phyloP scores from a whole-genome alignment of 2,888 invertebrate genomes.

The Euplagia quadripunctaria region DNA sequence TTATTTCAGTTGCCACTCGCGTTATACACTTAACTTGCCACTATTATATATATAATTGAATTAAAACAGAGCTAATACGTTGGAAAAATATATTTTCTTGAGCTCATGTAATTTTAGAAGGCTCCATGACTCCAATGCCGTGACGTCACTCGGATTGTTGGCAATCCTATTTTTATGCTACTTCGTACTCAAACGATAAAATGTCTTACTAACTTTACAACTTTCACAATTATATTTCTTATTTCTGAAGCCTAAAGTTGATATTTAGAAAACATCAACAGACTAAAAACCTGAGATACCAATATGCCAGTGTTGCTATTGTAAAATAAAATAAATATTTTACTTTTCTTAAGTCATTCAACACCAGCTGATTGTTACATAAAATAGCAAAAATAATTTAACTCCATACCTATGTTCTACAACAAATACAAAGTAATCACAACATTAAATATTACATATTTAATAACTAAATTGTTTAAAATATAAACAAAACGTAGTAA shows the following conservation, averaged over 20 bases:
- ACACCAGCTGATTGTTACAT: slow-evolving; percentile 51
- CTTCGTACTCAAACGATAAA: slow-evolving; percentile 78
- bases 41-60: slow-evolving; percentile 65
- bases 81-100: slow-evolving; percentile 75
- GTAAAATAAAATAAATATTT: slow-evolving; percentile 45
- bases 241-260: slow-evolving; percentile 60
- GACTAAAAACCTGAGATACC: slow-evolving; percentile 64
- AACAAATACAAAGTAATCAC: background rate
- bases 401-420: background rate
- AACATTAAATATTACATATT: background rate
- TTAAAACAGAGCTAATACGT: slow-evolving; percentile 71
- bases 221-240: slow-evolving; percentile 68
- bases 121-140: slow-evolving; percentile 77
- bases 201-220: slow-evolving; percentile 66
- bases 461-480: background rate
- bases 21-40: slow-evolving; percentile 70
- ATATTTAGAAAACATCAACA: slow-evolving; percentile 57
- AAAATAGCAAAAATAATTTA: background rate
- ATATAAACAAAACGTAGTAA: background rate
- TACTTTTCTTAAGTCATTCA: slow-evolving; percentile 31
- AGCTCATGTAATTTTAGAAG: slow-evolving; percentile 85
- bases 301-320: slow-evolving; percentile 62
- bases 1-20: slow-evolving; percentile 66
- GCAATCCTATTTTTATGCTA: slow-evolving; percentile 86
- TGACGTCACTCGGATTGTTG: slow-evolving; percentile 87